Conservation (phyloP, 2,888 invertebrate species). For the Catocala sponsa region DNA sequence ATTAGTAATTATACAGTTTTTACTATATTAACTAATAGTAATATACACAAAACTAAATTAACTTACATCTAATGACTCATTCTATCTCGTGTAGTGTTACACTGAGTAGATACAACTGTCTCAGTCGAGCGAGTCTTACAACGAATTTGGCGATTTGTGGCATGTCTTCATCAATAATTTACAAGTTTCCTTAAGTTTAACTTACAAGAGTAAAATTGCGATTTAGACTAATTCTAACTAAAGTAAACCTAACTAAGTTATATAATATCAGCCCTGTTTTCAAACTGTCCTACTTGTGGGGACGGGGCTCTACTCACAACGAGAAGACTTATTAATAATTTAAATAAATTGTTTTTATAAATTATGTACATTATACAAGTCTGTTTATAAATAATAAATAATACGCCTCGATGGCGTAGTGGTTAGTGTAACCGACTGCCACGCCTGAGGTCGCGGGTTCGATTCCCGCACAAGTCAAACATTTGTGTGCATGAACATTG, state of each 20-base stretch:
- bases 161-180: slow-evolving; percentile 4
- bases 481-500: too few species aligned
- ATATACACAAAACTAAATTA: not conserved
- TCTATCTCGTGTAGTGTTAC: slow-evolving; percentile 2
- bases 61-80: slow-evolving; percentile 7
- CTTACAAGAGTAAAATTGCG: not conserved
- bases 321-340: too few species aligned
- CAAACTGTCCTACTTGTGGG: too few species aligned
- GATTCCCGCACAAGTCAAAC: too few species aligned
- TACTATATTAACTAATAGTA: too few species aligned
- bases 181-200: not conserved
- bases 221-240: not conserved
- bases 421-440: too few species aligned
- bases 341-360: not conserved
- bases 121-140: slow-evolving; percentile 9
- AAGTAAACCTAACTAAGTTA: not conserved
- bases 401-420: too few species aligned
- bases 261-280: not conserved
- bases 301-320: too few species aligned
- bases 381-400: not conserved
- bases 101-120: not conserved
- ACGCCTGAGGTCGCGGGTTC: too few species aligned
- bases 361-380: not conserved
- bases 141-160: slow-evolving; percentile 8
- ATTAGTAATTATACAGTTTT: too few species aligned